Evolutionary conservation across 2,113 vertebrate genomes (phyloP).

Genomic region (Australoheros scitulus): DNA sequence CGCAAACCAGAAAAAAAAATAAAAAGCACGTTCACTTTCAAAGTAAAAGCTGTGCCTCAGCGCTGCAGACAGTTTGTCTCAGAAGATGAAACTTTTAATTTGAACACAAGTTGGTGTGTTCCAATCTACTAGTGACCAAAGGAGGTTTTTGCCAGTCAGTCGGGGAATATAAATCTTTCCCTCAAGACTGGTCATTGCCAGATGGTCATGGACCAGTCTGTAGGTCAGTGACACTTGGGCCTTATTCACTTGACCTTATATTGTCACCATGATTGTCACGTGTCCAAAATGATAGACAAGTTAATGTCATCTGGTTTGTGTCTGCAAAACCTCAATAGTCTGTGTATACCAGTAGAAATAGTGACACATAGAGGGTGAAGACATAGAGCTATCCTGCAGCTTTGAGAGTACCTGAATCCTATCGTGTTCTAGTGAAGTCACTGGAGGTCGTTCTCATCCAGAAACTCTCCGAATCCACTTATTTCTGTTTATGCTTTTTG

Average conservation of each 20-base stretch:
- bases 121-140: too few relatives aligned
- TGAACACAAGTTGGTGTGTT: not conserved
- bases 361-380: not conserved
- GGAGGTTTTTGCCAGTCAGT: not conserved
- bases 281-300: not conserved
- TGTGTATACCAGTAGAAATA: constrained; percentile 4
- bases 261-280: not conserved
- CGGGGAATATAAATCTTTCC: not conserved
- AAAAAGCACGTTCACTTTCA: too few relatives aligned
- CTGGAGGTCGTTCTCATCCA: constrained; percentile 79
- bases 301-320: not conserved
- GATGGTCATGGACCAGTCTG: not conserved
- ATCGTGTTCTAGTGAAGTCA: constrained; percentile 77
- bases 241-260: not conserved
- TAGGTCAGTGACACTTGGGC: not conserved
- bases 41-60: not conserved
- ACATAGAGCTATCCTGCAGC: constrained; percentile 82
- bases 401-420: constrained; percentile 84
- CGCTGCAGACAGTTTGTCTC: not conserved
- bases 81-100: not conserved
- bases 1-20: not conserved
- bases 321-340: not conserved
- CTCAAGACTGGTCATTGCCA: fast-evolving
- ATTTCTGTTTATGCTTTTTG: constrained; percentile 83
- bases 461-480: constrained; percentile 69